Conservation (phyloP, 2,888 invertebrate genomes). For the Cistogaster globosa region DNA sequence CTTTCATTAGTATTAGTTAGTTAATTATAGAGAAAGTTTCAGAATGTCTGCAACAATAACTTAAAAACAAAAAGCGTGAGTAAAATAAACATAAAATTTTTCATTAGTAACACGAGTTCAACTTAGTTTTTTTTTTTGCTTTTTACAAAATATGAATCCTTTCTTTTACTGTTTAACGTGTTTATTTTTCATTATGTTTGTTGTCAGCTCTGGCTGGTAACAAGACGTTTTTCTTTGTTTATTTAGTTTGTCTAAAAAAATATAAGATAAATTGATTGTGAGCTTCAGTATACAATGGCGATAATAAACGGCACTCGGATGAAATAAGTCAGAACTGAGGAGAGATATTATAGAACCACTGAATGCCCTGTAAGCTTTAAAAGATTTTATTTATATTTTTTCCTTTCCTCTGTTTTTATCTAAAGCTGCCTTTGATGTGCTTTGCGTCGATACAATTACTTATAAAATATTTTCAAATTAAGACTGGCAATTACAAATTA, state of each 20-base stretch:
- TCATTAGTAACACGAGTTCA: slow-evolving; percentile 32
- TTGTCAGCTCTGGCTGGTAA: slow-evolving; percentile 19
- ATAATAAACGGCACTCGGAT: slow-evolving; percentile 1
- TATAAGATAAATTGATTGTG: slow-evolving; percentile 44
- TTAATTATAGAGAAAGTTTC: background rate
- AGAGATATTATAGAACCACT: background rate
- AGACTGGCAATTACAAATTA: no score
- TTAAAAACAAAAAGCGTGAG: slow-evolving; percentile 1
- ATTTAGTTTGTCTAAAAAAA: slow-evolving; percentile 20
- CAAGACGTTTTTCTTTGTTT: slow-evolving; percentile 25
- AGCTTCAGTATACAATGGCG: slow-evolving; percentile 1
- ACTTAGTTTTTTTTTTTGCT: background rate
- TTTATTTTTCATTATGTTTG: slow-evolving; percentile 21
- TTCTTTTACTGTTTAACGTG: slow-evolving; percentile 42
- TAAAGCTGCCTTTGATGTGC: no score
- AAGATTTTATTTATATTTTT: no score
- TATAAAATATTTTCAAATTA: no score
- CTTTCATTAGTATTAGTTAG: background rate
- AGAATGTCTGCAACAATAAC: slow-evolving; percentile 7
- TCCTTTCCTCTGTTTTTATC: no score
- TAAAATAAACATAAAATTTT: slow-evolving; percentile 28
- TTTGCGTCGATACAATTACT: no score
- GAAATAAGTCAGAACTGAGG: background rate
- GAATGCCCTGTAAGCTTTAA: background rate
- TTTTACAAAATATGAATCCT: slow-evolving; percentile 35